Base-by-base conservation (phyloP, 1,140 invertebrate species). In the Eubasilissa regina region DNA sequence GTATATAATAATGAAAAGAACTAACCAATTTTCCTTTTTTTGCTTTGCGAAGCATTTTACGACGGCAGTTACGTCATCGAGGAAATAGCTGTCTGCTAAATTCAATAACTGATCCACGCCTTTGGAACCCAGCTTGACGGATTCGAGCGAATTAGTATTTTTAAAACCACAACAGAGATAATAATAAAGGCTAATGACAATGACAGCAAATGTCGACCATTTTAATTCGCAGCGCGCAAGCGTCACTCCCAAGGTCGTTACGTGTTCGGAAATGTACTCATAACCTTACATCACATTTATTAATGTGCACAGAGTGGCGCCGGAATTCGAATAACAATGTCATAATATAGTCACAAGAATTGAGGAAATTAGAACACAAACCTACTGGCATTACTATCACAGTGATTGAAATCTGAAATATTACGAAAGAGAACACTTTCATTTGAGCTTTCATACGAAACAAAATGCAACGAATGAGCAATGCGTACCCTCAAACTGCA, bases 101-200 rank as follows among this genome's bases (percentile, higher is more conserved):
- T 85, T 87, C 58, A 89, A 83, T 80, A 89, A 87, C 76, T 86
- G 85, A 81, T 89, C 87, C 64, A 88, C 85, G 77, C 86, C 87
- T 88, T 87, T 89, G 87, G 88, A 84, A 89, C 87, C 88, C 88
- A 89, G 88, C 84, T 89, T 89, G 88, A 78, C 74, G 77, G 53
- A 72, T 68, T 68, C 4, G 44, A 68, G 44, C 15, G n/a, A 68
- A 68, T 47, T 8, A 51, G 35, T 25, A 68, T 15, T 70, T 13
- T 12, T 35, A 15, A 17, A 19, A 21, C 17, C 45, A 35, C 4
- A 44, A 19, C 17, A n/a, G 10, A 62, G 43, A 53, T 13, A 78
- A 25, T 77, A 68, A 72, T 58, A 48, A 78, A 25, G 53, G 9
- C 55, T 51, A 53, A 66, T 55, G 64, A 47, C 60, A 53, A 66